Percentiles rank a stretch among this genome's conserved stretches.
phyloP scores from a whole-genome alignment of 92 coral and sea anemone genomes.

The Porites evermanni region DNA sequence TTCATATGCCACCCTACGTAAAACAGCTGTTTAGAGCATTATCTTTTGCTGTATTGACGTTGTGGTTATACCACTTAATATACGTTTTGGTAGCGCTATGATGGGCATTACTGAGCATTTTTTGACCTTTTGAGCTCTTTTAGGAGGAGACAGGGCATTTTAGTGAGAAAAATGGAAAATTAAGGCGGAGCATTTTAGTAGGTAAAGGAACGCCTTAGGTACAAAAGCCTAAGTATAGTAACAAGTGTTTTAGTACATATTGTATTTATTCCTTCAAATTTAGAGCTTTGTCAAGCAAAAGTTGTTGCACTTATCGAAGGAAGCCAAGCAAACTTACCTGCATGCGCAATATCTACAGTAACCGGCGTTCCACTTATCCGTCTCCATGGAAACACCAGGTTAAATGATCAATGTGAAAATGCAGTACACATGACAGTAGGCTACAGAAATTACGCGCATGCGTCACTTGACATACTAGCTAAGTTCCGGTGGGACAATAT shows the following conservation, averaged over 20 bases:
- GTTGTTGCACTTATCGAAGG: slow-evolving; percentile 59
- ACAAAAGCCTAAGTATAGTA: too few species aligned
- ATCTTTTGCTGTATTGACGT: too few species aligned
- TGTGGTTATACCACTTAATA: too few species aligned
- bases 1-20: too few species aligned
- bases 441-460: slow-evolving; percentile 45
- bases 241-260: not conserved
- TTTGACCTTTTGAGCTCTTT: too few species aligned
- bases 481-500: not conserved
- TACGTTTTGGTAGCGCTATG: too few species aligned
- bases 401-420: slow-evolving; percentile 32
- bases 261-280: not conserved
- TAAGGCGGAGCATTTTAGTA: too few species aligned
- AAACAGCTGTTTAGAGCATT: too few species aligned
- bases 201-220: not conserved
- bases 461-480: slow-evolving; percentile 49
- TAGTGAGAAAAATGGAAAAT: too few species aligned
- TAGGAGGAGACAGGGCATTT: too few species aligned
- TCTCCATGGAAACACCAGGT: slow-evolving; percentile 14
- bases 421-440: slow-evolving; percentile 59
- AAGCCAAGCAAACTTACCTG: slow-evolving; percentile 2
- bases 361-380: slow-evolving; percentile 58
- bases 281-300: slow-evolving; percentile 21
- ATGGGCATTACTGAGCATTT: too few species aligned
- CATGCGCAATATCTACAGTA: slow-evolving; percentile 52